phyloP scores from a whole-genome alignment of 1,140 invertebrate species.

The Trachymyrmex septentrionalis region DNA sequence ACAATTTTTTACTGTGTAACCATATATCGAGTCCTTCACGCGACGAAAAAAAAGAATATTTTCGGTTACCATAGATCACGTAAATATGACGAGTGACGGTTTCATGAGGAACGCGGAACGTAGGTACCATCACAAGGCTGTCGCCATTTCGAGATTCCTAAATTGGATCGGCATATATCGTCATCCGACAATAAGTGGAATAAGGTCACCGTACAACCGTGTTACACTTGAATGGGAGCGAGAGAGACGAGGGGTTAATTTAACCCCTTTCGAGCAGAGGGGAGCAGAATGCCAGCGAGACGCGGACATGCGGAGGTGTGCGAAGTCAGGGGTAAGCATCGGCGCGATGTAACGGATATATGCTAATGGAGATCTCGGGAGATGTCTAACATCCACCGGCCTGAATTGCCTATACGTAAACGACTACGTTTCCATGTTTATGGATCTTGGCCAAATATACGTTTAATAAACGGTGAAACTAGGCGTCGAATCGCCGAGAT shows the following conservation, averaged over 20 bases:
- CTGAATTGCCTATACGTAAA: constrained; percentile 73
- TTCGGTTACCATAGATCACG: not conserved
- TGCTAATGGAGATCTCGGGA: constrained; percentile 83
- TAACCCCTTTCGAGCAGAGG: constrained; percentile 61
- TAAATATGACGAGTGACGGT: not conserved
- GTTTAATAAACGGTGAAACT: constrained; percentile 51
- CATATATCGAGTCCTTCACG: not conserved
- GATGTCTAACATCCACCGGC: constrained; percentile 79
- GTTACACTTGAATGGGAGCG: constrained; percentile 52
- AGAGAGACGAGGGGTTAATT: constrained; percentile 74
- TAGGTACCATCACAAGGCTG: not conserved
- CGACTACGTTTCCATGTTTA: constrained; percentile 55
- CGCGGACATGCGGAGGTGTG: constrained; percentile 63
- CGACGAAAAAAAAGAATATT: not conserved
- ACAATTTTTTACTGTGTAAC: too few relatives aligned
- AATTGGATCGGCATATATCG: constrained; percentile 3
- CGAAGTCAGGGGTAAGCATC: constrained; percentile 77
- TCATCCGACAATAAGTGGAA: constrained; percentile 12
- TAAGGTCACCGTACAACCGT: constrained; percentile 57
- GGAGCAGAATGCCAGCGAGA: not conserved
- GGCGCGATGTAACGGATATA: constrained; percentile 77
- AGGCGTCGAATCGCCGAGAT: constrained; percentile 15
- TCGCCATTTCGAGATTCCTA: constrained; percentile 34
- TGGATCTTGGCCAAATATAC: constrained; percentile 15
- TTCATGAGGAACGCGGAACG: not conserved